Evolutionary conservation across 2,797 vertebrate species (phyloP), one percentile per base, ranked within the genome.

Genomic region (Lates japonicus): DNA sequence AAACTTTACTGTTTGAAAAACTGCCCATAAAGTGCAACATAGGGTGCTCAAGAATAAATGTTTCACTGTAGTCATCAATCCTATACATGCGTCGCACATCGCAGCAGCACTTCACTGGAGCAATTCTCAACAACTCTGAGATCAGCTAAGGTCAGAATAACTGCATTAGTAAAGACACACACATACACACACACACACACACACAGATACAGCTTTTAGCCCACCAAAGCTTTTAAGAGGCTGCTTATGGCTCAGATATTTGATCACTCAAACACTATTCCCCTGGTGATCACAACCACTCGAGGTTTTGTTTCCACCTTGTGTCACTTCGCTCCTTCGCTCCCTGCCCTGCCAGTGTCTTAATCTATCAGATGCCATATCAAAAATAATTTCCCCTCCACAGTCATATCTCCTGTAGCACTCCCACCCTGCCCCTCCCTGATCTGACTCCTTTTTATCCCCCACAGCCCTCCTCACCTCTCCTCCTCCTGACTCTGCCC

Each of bases 231-330:
- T 88, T 85, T 88, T 87, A 89, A 84, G 90, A 2, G 79, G 51
- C 61, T 61, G 78, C 84, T 86, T 82, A 87, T 90, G 87, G 78
- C 84, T 92, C 84, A 62, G 88, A 87, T 92, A 92, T 90, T 84
- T 75, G 85, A 88, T 86, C 74, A n/a, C 79, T 83, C 64, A 82
- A 60, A 80, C 70, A 44, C 58, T 44, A 57, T 49, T 72, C 85
- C 82, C 79, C 73, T 72, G 74, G 35, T 80, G 83, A 81, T 86
- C 81, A 65, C 72, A 76, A 76, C 68, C 85, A 70, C 81, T 85
- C 14, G 1, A 33, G 77, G 60, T 78, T 86, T 83, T 59, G 70
- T 75, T 58, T 80, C 55, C 57, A 58, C 41, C 35, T 42, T 57
- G 9, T 20, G 25, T 39, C 46, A 20, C 55, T 39, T 25, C 54